Percentiles rank a stretch among this genome's conserved stretches.
phyloP scores from a whole-genome alignment of 2,797 vertebrate species.

The Scolopax rusticola region DNA sequence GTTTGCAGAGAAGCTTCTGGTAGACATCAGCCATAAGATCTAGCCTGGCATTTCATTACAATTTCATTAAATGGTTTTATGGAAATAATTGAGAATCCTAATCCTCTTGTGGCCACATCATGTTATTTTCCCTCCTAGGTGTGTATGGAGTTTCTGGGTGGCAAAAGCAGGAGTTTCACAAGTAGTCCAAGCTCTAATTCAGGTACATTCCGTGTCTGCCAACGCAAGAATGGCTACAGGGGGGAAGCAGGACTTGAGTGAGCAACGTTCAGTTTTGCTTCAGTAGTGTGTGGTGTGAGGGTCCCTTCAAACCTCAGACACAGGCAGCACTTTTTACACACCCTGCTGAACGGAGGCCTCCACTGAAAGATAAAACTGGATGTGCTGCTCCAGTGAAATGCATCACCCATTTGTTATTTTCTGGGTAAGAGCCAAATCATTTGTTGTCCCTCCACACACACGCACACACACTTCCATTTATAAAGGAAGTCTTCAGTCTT shows the following conservation, averaged over 20 bases:
- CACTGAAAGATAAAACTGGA: accelerated
- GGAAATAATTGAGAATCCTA: background rate
- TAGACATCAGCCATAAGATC: background rate
- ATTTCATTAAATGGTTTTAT: background rate
- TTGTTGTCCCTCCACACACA: background rate
- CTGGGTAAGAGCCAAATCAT: background rate
- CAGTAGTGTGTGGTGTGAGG: too few relatives aligned
- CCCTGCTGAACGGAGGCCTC: background rate
- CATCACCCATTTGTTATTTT: background rate
- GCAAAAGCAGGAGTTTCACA: background rate
- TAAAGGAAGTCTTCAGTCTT: background rate
- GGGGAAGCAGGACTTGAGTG: background rate
- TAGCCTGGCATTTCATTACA: background rate
- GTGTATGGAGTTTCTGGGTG: background rate
- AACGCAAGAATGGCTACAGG: background rate
- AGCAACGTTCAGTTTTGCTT: accelerated
- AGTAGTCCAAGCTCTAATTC: background rate
- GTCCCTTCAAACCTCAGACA: background rate
- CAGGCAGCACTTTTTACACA: background rate
- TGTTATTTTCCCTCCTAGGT: background rate
- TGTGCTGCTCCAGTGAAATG: background rate
- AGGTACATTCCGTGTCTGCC: accelerated
- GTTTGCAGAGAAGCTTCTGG: background rate
- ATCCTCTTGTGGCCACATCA: background rate
- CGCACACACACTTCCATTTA: background rate